Percentiles rank a stretch among this genome's conserved stretches.
These are phyloP conservation scores for Triops longicaudatus DNA, from an alignment of 1,140 invertebrate genomes.

Conservation along the genomic window DNA sequence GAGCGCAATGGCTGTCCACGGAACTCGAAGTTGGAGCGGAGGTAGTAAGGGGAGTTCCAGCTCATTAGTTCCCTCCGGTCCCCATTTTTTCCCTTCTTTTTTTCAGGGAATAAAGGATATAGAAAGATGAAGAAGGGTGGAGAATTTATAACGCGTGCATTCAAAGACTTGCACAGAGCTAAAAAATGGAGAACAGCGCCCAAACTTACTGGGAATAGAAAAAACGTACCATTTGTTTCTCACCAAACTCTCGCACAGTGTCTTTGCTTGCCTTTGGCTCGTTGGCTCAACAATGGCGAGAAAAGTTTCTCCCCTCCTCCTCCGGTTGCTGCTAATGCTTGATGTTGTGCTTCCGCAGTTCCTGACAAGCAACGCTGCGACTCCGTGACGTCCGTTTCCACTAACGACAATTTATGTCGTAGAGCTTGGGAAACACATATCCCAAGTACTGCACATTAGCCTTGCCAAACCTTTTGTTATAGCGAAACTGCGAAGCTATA, in stretches of 20 bases:
- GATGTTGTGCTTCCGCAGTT: not conserved
- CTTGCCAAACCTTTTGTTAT: too few relatives aligned
- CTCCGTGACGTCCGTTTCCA: conserved; percentile 13
- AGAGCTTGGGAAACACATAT: not conserved
- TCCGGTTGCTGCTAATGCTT: conserved; percentile 1
- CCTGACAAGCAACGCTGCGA: not conserved
- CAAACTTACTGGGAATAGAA: not conserved
- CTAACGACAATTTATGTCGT: not conserved
- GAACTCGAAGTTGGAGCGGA: not conserved
- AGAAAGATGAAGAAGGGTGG: conserved; percentile 1
- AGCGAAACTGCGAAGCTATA: too few relatives aligned
- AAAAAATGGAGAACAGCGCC: not conserved
- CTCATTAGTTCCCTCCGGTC: not conserved
- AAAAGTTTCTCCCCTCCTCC: not conserved
- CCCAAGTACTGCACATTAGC: not conserved
- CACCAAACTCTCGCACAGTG: not conserved
- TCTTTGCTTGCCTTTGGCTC: not conserved
- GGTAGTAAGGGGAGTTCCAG: not conserved
- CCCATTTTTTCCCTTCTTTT: not conserved
- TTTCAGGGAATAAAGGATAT: not conserved
- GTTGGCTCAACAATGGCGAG: not conserved
- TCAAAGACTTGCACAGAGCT: not conserved
- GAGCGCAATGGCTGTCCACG: not conserved
- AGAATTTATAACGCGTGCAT: not conserved
- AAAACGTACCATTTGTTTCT: not conserved